These are phyloP conservation scores for Monoplex corrugatus DNA, from an alignment of 2,888 invertebrate species.

Conservation along the genomic window DNA sequence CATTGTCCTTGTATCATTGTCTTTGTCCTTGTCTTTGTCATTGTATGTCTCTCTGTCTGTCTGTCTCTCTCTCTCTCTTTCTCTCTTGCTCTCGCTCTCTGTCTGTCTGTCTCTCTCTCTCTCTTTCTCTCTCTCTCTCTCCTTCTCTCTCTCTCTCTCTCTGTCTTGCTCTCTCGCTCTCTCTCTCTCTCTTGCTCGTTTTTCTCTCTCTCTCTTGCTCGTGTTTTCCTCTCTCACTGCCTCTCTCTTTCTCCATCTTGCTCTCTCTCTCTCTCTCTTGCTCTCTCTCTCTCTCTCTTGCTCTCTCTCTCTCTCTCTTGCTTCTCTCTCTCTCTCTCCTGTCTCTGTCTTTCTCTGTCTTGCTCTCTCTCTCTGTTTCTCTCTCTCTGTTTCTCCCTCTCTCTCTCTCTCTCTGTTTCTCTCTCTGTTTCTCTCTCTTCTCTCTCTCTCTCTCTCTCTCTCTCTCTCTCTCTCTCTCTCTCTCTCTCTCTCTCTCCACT, in stretches of 20 bases:
- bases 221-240: neutral
- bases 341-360: too few species aligned
- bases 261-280: neutral
- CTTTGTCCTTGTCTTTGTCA: neutral
- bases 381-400: too few species aligned
- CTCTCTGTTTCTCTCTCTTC: too few species aligned
- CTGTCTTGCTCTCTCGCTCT: neutral
- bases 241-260: neutral
- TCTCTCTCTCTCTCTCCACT: too few species aligned
- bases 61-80: neutral
- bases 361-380: too few species aligned
- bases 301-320: neutral
- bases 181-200: neutral
- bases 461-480: too few species aligned
- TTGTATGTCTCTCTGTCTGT: neutral
- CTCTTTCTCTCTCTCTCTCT: neutral
- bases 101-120: neutral
- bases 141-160: neutral
- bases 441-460: too few species aligned
- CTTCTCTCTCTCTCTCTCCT: neutral
- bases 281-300: neutral
- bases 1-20: neutral
- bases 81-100: neutral
- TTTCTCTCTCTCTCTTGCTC: neutral
- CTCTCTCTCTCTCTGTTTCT: too few species aligned